Base-by-base conservation (phyloP, 2,113 vertebrate genomes). In the Xerus inauris region DNA sequence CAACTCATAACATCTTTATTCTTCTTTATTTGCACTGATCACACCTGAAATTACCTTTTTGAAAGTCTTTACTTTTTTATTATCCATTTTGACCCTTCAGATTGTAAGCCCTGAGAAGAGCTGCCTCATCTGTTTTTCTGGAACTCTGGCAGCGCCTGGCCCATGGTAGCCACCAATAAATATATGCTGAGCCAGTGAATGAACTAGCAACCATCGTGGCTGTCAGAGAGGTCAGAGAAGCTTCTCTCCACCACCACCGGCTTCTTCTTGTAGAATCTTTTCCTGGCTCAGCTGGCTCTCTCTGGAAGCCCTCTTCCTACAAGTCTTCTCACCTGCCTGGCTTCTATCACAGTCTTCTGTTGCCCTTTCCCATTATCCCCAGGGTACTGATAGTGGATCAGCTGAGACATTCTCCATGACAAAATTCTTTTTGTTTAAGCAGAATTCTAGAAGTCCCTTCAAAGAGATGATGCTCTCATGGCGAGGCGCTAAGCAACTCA, bases 41-140 rank as follows among this genome's bases (percentile, higher is more conserved):
- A 85, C 38, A 81, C 6, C 26, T 47, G 17, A 73, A 82, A 93
- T 79, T 30, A 76, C 32, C 20, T 77, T 82, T 82, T 69, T 72
- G 4, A 57, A 76, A 71, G 26, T 47, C 64, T 87, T 38, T 49
- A 49, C 72, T 42, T 75, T 72, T 82, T 94, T 20, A 69, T 35
- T 16, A 19, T 47, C 9, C 80, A 42, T n/a, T 54, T 79, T 49
- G 13, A 3, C 22, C 11, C 45, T 42, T 14, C 32, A 30, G 17
- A 80, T 80, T 54, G 59, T 19, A 83, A 49, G 12, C 45, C 11
- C 2, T 26, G 22, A 40, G 28, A 82, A 49, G 3, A 89, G 1
- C 5, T 17, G 8, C 7, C 45, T 89, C 54, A 51, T 79, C n/a
- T 69, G 16, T 72, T 76, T 51, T 57, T 72, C 73, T 30, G 64